These are phyloP conservation scores for Scatophagus argus DNA, from an alignment of 2,113 vertebrate genomes.

Conservation along the genomic window DNA sequence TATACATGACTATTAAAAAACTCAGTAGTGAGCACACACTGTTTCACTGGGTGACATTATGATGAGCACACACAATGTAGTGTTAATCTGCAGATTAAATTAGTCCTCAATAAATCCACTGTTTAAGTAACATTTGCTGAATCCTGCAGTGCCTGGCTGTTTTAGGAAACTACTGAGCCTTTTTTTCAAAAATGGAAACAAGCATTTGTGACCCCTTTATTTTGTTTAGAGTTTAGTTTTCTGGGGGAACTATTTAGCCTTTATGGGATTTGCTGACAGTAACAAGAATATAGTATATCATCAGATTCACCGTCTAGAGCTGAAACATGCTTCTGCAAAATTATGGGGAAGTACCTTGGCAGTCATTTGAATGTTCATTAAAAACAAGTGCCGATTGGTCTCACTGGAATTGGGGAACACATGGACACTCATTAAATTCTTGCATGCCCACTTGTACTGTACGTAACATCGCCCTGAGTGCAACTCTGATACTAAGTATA, in stretches of 20 bases:
- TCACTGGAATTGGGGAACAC: not conserved
- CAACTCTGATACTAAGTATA: too few species aligned
- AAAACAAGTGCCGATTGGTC: not conserved
- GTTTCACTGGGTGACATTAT: not conserved
- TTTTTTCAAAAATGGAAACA: not conserved
- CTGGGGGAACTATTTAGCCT: not conserved
- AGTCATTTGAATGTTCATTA: conserved; percentile 4
- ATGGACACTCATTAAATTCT: too few species aligned
- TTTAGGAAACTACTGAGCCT: not conserved
- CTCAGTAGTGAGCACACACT: not conserved
- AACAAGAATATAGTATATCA: not conserved
- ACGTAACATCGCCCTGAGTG: not conserved
- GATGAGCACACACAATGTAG: not conserved
- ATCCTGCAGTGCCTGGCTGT: not conserved
- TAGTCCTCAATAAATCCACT: not conserved
- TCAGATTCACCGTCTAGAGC: not conserved
- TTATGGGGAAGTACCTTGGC: not conserved
- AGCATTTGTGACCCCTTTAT: not conserved
- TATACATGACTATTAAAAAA: not conserved
- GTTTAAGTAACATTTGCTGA: not conserved
- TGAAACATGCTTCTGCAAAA: conserved; percentile 41
- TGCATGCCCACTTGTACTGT: not conserved
- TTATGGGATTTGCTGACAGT: not conserved
- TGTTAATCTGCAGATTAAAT: not conserved
- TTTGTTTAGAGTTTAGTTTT: not conserved